phyloP scores from a whole-genome alignment of 2,113 vertebrate species.

The Pterocles gutturalis region DNA sequence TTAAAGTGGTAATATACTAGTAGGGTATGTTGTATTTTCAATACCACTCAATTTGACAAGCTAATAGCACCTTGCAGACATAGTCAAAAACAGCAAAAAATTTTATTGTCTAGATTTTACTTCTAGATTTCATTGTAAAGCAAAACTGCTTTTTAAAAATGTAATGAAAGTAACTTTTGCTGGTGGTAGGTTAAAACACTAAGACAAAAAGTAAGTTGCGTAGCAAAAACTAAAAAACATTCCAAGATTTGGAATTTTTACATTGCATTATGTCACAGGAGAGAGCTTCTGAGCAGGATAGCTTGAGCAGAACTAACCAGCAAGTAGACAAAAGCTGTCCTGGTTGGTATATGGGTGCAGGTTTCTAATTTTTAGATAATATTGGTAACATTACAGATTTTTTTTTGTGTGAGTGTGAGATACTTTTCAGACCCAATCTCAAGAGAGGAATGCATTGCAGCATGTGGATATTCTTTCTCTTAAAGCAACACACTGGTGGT shows the following conservation, averaged over 20 bases:
- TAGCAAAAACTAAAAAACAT: background rate
- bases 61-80: background rate
- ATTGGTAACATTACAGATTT: background rate
- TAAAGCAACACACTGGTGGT: background rate
- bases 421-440: background rate
- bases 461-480: background rate
- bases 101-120: background rate
- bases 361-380: background rate
- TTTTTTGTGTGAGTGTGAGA: background rate
- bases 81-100: background rate
- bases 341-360: fast-evolving
- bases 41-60: background rate
- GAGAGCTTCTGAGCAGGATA: background rate
- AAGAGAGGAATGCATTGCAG: background rate
- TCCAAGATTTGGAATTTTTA: background rate
- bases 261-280: background rate
- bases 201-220: background rate
- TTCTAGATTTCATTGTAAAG: background rate
- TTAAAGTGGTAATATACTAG: background rate
- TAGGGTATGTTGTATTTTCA: background rate
- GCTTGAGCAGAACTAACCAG: background rate
- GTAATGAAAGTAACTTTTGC: background rate
- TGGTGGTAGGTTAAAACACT: background rate
- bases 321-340: background rate
- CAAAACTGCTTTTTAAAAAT: background rate